Evolutionary conservation across 1,140 invertebrate genomes (phyloP).

Genomic region (Hylaeus anthracinus): DNA sequence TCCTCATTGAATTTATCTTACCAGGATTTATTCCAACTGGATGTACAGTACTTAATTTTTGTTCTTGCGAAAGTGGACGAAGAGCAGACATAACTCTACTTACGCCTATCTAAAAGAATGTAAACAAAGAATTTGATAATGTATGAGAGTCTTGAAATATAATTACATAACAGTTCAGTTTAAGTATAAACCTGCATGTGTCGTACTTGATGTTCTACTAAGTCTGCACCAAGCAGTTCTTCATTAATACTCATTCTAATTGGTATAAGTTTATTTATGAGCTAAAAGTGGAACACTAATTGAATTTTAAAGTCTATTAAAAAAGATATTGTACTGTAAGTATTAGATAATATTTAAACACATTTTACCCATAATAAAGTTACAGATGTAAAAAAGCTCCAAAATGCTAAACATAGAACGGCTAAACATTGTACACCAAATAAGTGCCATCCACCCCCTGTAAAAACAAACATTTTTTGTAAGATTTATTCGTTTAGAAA

Average conservation of each 20-base stretch:
- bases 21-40: constrained; percentile 83
- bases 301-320: not conserved
- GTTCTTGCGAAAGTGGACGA: constrained; percentile 77
- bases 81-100: constrained; percentile 84
- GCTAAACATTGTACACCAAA: constrained; percentile 90
- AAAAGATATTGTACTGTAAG: not conserved
- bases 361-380: constrained; percentile 85
- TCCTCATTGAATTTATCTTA: constrained; percentile 53
- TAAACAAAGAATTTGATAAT: constrained; percentile 22
- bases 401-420: constrained; percentile 85
- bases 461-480: constrained; percentile 46
- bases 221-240: constrained; percentile 93
- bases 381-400: constrained; percentile 88
- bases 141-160: constrained; percentile 23
- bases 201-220: constrained; percentile 91
- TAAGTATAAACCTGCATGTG: constrained; percentile 81
- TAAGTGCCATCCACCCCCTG: constrained; percentile 93
- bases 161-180: not conserved
- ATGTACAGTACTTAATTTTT: constrained; percentile 74
- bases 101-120: constrained; percentile 81
- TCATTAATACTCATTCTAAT: constrained; percentile 92
- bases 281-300: constrained; percentile 67
- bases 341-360: constrained; percentile 4
- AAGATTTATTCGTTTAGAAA: not conserved
- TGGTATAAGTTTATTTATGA: constrained; percentile 89